These are phyloP conservation scores for Automeris io DNA, from an alignment of 2,888 invertebrate genomes.

Conservation along the genomic window DNA sequence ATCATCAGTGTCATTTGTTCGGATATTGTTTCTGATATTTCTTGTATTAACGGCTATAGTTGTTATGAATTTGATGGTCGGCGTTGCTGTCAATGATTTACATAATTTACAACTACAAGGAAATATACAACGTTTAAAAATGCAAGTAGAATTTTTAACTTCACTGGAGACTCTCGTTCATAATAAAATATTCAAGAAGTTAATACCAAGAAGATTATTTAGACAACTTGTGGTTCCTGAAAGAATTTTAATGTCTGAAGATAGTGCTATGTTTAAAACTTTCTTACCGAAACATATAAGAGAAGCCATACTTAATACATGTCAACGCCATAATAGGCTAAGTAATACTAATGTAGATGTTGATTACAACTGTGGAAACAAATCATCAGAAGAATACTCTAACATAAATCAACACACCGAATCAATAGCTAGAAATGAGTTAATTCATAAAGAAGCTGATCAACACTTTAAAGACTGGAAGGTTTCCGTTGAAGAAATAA, in stretches of 20 bases:
- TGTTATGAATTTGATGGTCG: constrained; percentile 51
- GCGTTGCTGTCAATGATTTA: constrained; percentile 52
- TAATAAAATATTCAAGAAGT: not conserved
- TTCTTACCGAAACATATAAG: not conserved
- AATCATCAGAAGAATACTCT: too few relatives aligned
- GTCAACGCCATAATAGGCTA: not conserved
- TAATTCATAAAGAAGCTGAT: not conserved
- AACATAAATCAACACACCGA: too few relatives aligned
- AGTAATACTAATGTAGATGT: too few relatives aligned
- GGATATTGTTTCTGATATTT: constrained; percentile 36
- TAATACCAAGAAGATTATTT: not conserved
- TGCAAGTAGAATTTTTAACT: constrained; percentile 42
- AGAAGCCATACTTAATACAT: not conserved
- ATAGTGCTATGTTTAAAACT: too few relatives aligned
- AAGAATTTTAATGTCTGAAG: not conserved
- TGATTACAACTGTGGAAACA: too few relatives aligned
- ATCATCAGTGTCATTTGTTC: not conserved
- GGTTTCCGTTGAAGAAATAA: not conserved
- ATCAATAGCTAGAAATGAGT: not conserved
- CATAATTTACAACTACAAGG: constrained; percentile 44
- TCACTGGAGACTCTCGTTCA: constrained; percentile 21
- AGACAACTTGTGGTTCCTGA: not conserved
- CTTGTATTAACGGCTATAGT: constrained; percentile 45
- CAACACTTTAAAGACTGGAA: not conserved
- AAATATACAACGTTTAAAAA: constrained; percentile 38